Evolutionary conservation across 2,888 invertebrate genomes (phyloP).

Genomic region (Eilema griseolum): DNA sequence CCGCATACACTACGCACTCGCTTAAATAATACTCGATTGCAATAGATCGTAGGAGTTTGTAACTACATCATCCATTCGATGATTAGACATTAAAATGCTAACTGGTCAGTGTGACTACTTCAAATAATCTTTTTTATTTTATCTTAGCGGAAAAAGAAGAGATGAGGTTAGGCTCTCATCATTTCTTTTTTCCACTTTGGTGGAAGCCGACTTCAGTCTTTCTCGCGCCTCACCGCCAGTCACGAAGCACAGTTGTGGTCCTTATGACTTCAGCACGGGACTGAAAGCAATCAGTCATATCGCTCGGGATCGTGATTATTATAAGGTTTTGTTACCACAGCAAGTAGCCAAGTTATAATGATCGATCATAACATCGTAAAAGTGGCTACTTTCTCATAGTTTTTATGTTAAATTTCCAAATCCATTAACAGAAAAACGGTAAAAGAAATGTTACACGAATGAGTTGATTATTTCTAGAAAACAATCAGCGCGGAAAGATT

Average conservation of each 20-base stretch:
- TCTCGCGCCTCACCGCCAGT: neutral
- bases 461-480: conserved; percentile 13
- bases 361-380: neutral
- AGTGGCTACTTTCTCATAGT: neutral
- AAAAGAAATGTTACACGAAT: conserved; percentile 15
- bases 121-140: no score
- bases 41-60: neutral
- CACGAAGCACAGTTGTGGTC: neutral
- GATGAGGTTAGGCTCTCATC: no score
- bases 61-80: neutral
- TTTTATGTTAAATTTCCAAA: neutral
- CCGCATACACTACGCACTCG: neutral
- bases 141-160: no score
- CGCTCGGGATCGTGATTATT: neutral
- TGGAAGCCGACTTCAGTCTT: neutral
- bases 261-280: neutral
- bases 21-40: no score
- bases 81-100: neutral
- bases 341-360: neutral
- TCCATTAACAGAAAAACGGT: conserved; percentile 14
- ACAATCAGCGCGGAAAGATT: conserved; percentile 23
- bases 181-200: neutral
- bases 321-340: neutral
- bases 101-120: no score
- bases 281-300: neutral